These are phyloP conservation scores for Meteorus sp. DNA, from an alignment of 1,140 invertebrate species.

Conservation along the genomic window DNA sequence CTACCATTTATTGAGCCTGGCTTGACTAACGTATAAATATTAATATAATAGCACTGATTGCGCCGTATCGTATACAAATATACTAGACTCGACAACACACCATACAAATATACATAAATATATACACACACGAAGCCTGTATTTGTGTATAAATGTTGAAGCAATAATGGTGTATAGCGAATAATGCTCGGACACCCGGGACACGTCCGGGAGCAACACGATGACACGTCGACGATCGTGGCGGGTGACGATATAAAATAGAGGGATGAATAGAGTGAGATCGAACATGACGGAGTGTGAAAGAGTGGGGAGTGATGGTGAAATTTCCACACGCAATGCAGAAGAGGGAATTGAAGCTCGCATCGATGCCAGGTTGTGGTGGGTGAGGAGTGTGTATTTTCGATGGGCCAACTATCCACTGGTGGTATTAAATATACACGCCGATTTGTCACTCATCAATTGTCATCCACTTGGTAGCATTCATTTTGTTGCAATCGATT, in stretches of 20 bases:
- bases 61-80: slow-evolving; percentile 38
- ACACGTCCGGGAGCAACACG: slow-evolving; percentile 40
- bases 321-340: slow-evolving; percentile 1
- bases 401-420: slow-evolving; percentile 31
- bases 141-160: not conserved
- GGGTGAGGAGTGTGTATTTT: slow-evolving; percentile 19
- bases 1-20: too few species aligned
- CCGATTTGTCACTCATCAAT: slow-evolving; percentile 37
- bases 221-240: slow-evolving; percentile 33
- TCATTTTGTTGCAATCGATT: slow-evolving; percentile 22
- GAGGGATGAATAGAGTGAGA: slow-evolving; percentile 4
- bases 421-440: slow-evolving; percentile 36
- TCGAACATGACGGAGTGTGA: slow-evolving; percentile 28
- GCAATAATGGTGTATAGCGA: slow-evolving; percentile 25
- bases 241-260: slow-evolving; percentile 26
- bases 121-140: not conserved
- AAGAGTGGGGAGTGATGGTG: slow-evolving; percentile 7
- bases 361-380: not conserved
- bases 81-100: slow-evolving; percentile 6
- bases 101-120: not conserved
- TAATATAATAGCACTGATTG: slow-evolving; percentile 49
- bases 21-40: slow-evolving; percentile 39
- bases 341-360: slow-evolving; percentile 21
- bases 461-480: slow-evolving; percentile 33
- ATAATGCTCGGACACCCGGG: slow-evolving; percentile 29